Evolutionary conservation across 2,888 invertebrate species (phyloP).

Genomic region (Teleogryllus oceanicus): DNA sequence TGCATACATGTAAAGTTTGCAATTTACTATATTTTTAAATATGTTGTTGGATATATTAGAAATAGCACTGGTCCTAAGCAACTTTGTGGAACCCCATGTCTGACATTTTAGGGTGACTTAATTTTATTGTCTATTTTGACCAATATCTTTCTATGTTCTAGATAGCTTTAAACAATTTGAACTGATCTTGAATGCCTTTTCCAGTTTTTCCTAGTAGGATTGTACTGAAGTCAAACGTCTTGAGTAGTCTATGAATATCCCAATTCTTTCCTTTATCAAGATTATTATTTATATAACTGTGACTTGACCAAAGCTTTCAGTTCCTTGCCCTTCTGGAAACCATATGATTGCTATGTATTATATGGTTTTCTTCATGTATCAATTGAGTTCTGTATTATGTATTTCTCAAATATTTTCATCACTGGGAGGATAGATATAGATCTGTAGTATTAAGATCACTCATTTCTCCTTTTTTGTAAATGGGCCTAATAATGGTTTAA

Average conservation of each 20-base stretch:
- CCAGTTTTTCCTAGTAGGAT: neutral
- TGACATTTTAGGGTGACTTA: too few relatives aligned
- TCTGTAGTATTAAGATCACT: constrained; percentile 18
- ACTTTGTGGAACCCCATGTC: too few relatives aligned
- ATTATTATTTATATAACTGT: neutral
- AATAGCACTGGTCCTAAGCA: too few relatives aligned
- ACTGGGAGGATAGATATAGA: neutral
- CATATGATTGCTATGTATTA: constrained; percentile 22
- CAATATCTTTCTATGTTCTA: neutral
- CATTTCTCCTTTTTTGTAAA: neutral
- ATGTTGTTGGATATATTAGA: too few relatives aligned
- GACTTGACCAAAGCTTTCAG: neutral
- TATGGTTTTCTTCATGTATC: too few relatives aligned
- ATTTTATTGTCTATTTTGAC: neutral
- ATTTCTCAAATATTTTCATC: constrained; percentile 19
- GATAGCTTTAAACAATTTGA: neutral
- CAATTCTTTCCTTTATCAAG: too few relatives aligned
- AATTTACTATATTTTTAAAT: too few relatives aligned
- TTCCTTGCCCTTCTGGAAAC: constrained; percentile 19
- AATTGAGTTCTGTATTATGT: neutral
- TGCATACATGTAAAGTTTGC: too few relatives aligned
- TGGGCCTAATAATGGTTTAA: constrained; percentile 18
- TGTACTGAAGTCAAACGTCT: neutral
- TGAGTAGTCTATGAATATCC: neutral
- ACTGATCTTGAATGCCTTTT: neutral